Conservation (phyloP, 2,113 vertebrate genomes). For the Alectura lathami region DNA sequence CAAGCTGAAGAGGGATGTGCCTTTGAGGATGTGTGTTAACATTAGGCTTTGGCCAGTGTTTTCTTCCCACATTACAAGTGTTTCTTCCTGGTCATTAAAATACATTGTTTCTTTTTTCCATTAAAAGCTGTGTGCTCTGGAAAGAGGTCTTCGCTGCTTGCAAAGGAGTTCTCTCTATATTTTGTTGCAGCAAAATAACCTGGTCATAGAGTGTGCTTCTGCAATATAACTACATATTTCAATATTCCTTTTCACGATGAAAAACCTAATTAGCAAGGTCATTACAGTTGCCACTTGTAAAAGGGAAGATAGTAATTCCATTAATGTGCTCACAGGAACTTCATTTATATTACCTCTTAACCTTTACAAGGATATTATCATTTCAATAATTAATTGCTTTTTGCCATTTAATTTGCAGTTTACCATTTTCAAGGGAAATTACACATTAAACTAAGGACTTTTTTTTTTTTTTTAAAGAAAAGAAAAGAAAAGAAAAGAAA, state of each 20-base stretch:
- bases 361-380: conserved; percentile 59
- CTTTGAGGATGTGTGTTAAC: not conserved
- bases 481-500: not conserved
- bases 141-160: not conserved
- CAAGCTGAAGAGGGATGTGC: not conserved
- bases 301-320: conserved; percentile 23
- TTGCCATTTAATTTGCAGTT: conserved; percentile 63
- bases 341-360: conserved; percentile 69
- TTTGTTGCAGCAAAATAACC: not conserved
- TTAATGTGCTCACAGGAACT: conserved; percentile 55
- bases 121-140: not conserved
- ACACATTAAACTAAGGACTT: not conserved
- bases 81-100: not conserved
- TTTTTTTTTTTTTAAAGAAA: too few relatives aligned
- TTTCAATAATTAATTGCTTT: conserved; percentile 69
- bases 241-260: not conserved
- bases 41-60: not conserved
- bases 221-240: conserved; percentile 22
- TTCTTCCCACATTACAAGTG: not conserved
- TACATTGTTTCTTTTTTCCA: not conserved
- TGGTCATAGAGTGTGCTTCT: not conserved
- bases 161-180: not conserved
- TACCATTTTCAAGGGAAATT: conserved; percentile 65
- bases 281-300: conserved; percentile 43
- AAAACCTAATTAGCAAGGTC: conserved; percentile 53